These are phyloP conservation scores for Cichlasoma orientale DNA, from an alignment of 2,797 vertebrate species.

Conservation along the genomic window DNA sequence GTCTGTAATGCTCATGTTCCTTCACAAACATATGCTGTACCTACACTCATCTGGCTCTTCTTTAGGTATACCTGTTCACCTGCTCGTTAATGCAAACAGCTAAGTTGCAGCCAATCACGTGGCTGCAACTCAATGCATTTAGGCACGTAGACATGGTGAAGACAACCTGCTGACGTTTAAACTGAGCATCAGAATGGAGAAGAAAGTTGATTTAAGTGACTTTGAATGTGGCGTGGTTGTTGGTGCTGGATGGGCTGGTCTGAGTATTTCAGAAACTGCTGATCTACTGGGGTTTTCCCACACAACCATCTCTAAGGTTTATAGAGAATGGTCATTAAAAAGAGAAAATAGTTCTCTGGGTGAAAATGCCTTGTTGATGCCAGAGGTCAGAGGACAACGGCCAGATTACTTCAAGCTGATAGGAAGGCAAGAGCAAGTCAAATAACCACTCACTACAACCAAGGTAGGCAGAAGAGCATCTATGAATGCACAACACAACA, in stretches of 20 bases:
- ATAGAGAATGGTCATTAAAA: not conserved
- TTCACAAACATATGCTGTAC: not conserved
- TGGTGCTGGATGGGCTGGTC: not conserved
- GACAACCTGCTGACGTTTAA: not conserved
- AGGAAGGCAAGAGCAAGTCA: not conserved
- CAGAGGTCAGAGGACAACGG: slow-evolving; percentile 41
- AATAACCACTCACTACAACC: not conserved
- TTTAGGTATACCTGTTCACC: not conserved
- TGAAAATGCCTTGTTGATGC: slow-evolving; percentile 54
- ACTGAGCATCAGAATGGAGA: not conserved
- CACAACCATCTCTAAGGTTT: not conserved
- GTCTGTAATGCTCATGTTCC: not conserved
- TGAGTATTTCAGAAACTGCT: not conserved
- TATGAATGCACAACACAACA: not conserved
- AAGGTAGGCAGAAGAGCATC: not conserved
- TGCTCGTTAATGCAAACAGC: not conserved
- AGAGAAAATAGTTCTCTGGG: too few species aligned
- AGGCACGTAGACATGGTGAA: not conserved
- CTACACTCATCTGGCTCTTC: not conserved
- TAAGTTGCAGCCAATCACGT: not conserved
- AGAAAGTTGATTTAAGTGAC: not conserved
- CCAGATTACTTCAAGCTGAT: too few species aligned
- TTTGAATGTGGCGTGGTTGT: not conserved
- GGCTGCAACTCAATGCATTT: not conserved
- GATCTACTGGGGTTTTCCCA: not conserved